Conservation (phyloP, 1,140 invertebrate genomes). For the Drosophila tropicalis region DNA sequence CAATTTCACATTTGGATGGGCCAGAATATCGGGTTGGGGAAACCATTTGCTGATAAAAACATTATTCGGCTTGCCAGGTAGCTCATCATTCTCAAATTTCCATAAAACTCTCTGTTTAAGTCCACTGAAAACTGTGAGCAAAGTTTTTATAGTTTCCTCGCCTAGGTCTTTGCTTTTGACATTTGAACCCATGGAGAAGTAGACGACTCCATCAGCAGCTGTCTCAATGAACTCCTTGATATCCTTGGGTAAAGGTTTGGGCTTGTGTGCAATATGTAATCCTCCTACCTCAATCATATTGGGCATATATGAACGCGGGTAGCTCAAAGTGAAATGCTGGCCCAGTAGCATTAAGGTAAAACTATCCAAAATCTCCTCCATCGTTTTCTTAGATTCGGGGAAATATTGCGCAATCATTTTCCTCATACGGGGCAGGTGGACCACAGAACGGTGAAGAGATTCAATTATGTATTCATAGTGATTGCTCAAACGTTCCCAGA, state of each 20-base stretch:
- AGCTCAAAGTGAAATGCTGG: constrained; percentile 84
- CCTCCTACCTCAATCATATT: constrained; percentile 86
- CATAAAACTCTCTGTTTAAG: constrained; percentile 87
- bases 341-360: constrained; percentile 85
- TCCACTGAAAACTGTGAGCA: constrained; percentile 85
- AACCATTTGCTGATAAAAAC: constrained; percentile 87
- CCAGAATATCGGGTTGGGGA: constrained; percentile 88
- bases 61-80: constrained; percentile 85
- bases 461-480: constrained; percentile 38
- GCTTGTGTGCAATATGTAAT: constrained; percentile 83
- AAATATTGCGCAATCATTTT: constrained; percentile 72
- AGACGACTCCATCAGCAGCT: constrained; percentile 85
- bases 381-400: constrained; percentile 78
- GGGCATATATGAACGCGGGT: constrained; percentile 84
- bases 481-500: constrained; percentile 83
- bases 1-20: constrained; percentile 87
- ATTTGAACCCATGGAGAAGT: constrained; percentile 87
- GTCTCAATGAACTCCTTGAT: constrained; percentile 85
- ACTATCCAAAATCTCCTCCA: constrained; percentile 77
- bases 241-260: constrained; percentile 81
- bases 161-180: constrained; percentile 85
- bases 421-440: constrained; percentile 63
- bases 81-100: constrained; percentile 87
- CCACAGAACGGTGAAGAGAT: constrained; percentile 19
- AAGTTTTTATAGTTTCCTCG: constrained; percentile 82